These are phyloP conservation scores for Orchesellides sinensis DNA, from an alignment of 2,888 invertebrate species.

Conservation along the genomic window DNA sequence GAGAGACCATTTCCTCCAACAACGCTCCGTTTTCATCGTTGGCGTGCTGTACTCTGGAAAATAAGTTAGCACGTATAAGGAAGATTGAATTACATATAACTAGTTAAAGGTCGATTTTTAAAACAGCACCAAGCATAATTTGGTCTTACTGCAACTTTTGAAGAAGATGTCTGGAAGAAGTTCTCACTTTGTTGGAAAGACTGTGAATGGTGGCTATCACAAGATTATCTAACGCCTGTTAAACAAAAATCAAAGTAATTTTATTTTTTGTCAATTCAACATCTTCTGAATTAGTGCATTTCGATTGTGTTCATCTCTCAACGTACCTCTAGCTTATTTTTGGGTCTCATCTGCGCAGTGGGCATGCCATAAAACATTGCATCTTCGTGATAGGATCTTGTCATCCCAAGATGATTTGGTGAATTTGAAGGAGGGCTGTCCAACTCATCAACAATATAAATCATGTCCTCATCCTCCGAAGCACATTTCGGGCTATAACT, in stretches of 20 bases:
- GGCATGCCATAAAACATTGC: slow-evolving; percentile 70
- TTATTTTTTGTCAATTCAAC: background rate
- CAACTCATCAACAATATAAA: slow-evolving; percentile 68
- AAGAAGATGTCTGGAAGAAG: slow-evolving; percentile 78
- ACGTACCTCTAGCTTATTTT: slow-evolving; percentile 74
- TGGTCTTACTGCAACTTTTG: slow-evolving; percentile 78
- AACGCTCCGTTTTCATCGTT: slow-evolving; percentile 76
- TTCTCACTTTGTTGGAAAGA: slow-evolving; percentile 78
- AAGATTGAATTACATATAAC: slow-evolving; percentile 37
- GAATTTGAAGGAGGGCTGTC: slow-evolving; percentile 69
- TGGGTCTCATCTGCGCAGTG: slow-evolving; percentile 71
- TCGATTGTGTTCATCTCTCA: background rate
- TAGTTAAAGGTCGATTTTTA: background rate
- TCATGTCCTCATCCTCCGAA: slow-evolving; percentile 69
- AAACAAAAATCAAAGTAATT: slow-evolving; percentile 3
- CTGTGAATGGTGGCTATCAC: slow-evolving; percentile 79
- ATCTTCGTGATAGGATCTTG: slow-evolving; percentile 62
- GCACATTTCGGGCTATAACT: slow-evolving; percentile 51
- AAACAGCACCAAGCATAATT: background rate
- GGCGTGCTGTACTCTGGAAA: slow-evolving; percentile 75
- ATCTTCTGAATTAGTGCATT: background rate
- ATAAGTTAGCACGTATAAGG: too few species aligned
- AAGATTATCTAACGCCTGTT: slow-evolving; percentile 78
- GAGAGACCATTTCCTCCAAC: slow-evolving; percentile 75
- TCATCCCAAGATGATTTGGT: slow-evolving; percentile 65